Percentiles rank a stretch among this genome's conserved stretches.
phyloP scores from a whole-genome alignment of 92 coral and sea anemone species.

The Paramuricea clavata region DNA sequence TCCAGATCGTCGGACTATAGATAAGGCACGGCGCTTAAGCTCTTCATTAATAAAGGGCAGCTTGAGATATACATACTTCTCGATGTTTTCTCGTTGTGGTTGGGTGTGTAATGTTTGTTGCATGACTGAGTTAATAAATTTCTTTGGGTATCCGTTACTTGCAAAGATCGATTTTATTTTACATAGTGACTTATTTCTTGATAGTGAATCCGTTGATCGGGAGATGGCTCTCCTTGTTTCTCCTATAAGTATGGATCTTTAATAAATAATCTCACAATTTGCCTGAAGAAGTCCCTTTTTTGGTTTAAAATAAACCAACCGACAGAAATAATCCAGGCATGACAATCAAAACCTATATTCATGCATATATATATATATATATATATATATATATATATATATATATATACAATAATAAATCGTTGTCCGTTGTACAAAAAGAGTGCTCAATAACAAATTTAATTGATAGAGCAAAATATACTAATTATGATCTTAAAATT shows the following conservation, averaged over 20 bases:
- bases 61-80: constrained; percentile 30
- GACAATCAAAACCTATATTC: no score
- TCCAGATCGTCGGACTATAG: background rate
- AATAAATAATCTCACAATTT: no score
- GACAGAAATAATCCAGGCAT: no score
- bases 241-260: constrained; percentile 31
- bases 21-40: constrained; percentile 17
- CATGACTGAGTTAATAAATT: constrained; percentile 17
- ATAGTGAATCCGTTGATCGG: constrained; percentile 25
- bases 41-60: constrained; percentile 52
- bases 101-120: constrained; percentile 30
- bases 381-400: no score
- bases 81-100: constrained; percentile 3
- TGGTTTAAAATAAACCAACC: no score
- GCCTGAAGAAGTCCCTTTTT: no score
- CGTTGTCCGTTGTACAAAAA: no score
- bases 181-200: constrained; percentile 32
- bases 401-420: no score
- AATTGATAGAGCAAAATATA: no score
- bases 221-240: constrained; percentile 39
- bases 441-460: no score
- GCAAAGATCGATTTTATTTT: constrained; percentile 24
- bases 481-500: no score
- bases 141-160: constrained; percentile 42
- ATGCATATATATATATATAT: no score